Percentiles rank a stretch among this genome's conserved stretches.
phyloP scores from a whole-genome alignment of 2,888 invertebrate species.

The Sipunculus nudus region DNA sequence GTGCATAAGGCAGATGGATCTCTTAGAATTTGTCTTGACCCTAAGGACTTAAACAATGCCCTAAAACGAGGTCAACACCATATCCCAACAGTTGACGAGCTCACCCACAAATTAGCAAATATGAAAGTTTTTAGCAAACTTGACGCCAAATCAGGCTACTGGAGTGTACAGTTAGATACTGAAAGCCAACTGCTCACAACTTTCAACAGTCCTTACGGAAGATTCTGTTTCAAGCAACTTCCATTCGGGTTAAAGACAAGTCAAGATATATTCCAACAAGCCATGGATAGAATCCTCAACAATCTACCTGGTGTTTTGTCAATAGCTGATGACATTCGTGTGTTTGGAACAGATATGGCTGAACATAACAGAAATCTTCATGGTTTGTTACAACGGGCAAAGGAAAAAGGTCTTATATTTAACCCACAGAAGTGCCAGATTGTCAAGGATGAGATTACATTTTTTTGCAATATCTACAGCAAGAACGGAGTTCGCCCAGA shows the following conservation, averaged over 20 bases:
- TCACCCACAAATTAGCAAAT: conserved; percentile 18
- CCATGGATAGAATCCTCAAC: conserved; percentile 4
- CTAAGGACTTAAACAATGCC: conserved; percentile 17
- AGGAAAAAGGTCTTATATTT: conserved; percentile 2
- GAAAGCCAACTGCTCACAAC: conserved; percentile 9
- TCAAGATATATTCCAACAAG: conserved; percentile 12
- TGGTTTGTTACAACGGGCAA: background rate
- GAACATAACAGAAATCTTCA: conserved; percentile 4
- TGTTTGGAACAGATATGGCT: background rate
- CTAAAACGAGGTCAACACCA: conserved; percentile 18
- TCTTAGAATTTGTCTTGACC: conserved; percentile 25
- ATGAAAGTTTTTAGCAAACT: conserved; percentile 22
- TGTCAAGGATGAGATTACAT: conserved; percentile 11
- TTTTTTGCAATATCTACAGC: conserved; percentile 27
- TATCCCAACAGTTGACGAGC: conserved; percentile 26
- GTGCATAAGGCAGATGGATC: conserved; percentile 12
- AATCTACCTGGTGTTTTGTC: background rate
- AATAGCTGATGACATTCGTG: conserved; percentile 11
- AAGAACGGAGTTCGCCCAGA: conserved; percentile 28
- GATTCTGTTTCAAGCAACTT: conserved; percentile 5
- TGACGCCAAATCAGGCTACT: conserved; percentile 31
- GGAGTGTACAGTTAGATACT: conserved; percentile 21
- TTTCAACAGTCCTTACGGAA: conserved; percentile 14
- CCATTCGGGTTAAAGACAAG: conserved; percentile 7
- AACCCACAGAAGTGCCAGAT: background rate